Percentiles rank a stretch among this genome's conserved stretches.
Conservation (phyloP, 1,140 invertebrate genomes). For the roundworm (Caenorhabditis elegans) region WBcel235 BX284605.5:5027501-5028000, state of each 20-base stretch:
- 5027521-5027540: constrained; percentile 24
- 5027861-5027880: constrained; percentile 6
- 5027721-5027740: neutral
- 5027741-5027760: neutral
- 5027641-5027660: neutral
- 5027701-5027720: constrained; percentile 2
- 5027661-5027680: neutral
- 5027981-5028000: neutral
- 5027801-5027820: constrained; percentile 10
- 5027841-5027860: constrained; percentile 23
- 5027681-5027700: constrained; percentile 10
- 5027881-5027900: constrained; percentile 22
- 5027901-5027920: constrained; percentile 18
- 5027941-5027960: neutral
- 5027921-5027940: constrained; percentile 1
- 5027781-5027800: neutral
- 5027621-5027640: constrained; percentile 36
- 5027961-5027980: neutral
- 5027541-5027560: constrained; percentile 52
- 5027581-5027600: neutral
- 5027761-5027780: neutral
- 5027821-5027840: constrained; percentile 10
- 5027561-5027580: constrained; percentile 56
- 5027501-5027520: constrained; percentile 38
- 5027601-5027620: no score